Evolutionary conservation across 2,113 vertebrate genomes (phyloP).

Genomic region (Pygoscelis antarcticus): DNA sequence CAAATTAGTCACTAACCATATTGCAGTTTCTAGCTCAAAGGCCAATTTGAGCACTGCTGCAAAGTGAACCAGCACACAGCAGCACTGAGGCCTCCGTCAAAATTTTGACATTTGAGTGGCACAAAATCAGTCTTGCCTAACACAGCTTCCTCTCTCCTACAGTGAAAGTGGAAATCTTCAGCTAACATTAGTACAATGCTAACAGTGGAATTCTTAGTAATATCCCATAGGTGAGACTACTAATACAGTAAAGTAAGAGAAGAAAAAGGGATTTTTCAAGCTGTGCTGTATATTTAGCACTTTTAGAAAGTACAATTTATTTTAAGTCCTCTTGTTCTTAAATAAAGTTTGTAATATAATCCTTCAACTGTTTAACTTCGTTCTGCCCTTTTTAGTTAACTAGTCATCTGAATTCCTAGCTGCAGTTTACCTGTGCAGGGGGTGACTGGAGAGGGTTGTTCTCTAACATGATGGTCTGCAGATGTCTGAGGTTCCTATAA

Average conservation of each 20-base stretch:
- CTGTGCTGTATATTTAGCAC: neutral
- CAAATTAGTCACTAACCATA: neutral
- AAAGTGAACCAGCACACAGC: neutral
- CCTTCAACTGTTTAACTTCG: neutral
- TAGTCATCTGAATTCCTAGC: neutral
- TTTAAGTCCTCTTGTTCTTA: neutral
- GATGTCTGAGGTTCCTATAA: constrained; percentile 89
- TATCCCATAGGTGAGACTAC: neutral
- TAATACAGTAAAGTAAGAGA: neutral
- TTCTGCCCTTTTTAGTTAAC: neutral
- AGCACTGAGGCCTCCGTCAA: neutral
- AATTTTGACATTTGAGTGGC: neutral
- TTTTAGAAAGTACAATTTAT: neutral
- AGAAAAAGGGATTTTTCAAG: neutral
- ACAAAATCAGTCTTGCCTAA: neutral
- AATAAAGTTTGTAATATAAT: neutral
- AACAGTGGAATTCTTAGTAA: neutral
- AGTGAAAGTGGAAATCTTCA: neutral
- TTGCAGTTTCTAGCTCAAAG: neutral
- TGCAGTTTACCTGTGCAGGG: constrained; percentile 88
- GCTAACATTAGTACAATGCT: neutral
- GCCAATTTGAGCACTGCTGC: neutral
- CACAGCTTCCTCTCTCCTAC: neutral
- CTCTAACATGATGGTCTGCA: constrained; percentile 92
- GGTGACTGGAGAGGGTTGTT: constrained; percentile 96